Percentiles rank a stretch among this genome's conserved stretches.
Conservation (phyloP, 2,888 invertebrate species). For the Salpingus planirostris region DNA sequence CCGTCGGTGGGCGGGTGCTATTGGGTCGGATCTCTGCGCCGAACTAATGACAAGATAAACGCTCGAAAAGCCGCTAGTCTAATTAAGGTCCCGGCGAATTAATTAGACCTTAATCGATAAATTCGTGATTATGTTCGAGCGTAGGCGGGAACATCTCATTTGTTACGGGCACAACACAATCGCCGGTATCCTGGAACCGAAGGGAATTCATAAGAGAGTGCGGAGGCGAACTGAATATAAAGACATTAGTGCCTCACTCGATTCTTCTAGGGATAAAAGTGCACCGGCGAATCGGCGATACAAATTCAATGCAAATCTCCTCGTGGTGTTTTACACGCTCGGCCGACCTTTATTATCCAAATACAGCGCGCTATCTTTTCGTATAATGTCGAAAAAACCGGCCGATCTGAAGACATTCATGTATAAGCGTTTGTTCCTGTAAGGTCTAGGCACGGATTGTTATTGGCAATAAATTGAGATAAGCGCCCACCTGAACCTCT, state of each 20-base stretch:
- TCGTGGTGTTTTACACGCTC: slow-evolving; percentile 8
- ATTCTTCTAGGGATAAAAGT: slow-evolving; percentile 5
- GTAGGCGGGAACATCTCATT: slow-evolving; percentile 21
- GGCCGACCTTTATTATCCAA: too few relatives aligned
- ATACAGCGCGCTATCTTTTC: too few relatives aligned
- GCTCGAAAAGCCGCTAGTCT: slow-evolving; percentile 23
- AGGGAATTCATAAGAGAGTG: too few relatives aligned
- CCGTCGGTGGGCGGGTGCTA: slow-evolving; percentile 21
- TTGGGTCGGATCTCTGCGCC: slow-evolving; percentile 17
- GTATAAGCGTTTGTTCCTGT: too few relatives aligned
- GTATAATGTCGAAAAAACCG: too few relatives aligned
- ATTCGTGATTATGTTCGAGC: slow-evolving; percentile 24
- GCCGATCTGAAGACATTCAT: too few relatives aligned
- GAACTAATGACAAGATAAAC: slow-evolving; percentile 25
- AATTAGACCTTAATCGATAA: slow-evolving; percentile 25
- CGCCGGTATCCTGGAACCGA: background rate
- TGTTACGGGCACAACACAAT: slow-evolving; percentile 12
- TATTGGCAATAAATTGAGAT: too few relatives aligned
- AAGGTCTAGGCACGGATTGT: too few relatives aligned
- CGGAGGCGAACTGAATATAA: too few relatives aligned
- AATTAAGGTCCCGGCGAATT: slow-evolving; percentile 24
- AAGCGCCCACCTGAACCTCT: too few relatives aligned
- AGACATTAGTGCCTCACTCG: slow-evolving; percentile 4
- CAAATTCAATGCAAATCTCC: slow-evolving; percentile 26
- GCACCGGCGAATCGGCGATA: too few relatives aligned